Base-by-base conservation (phyloP, 2,888 invertebrate species). In the Acleris laterana region DNA sequence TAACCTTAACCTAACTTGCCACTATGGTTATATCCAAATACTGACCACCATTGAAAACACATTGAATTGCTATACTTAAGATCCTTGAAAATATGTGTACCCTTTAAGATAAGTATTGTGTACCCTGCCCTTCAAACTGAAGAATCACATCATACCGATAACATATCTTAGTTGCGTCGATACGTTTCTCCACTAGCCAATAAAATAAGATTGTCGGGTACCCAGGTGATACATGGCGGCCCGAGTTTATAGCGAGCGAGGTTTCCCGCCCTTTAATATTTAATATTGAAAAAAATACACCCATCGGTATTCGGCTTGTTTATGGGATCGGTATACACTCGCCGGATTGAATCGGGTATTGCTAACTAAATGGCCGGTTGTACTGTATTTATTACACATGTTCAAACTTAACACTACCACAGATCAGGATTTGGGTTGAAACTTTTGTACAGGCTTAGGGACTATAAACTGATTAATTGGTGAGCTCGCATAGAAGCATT, bases 241-340 rank as follows among this genome's bases (percentile, higher is more conserved):
- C 84, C 73, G 85, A 87, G 77, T 90, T 92, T 91, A 92, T 89
- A 83, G 88, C 84, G 80, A 77, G 84, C 79, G 88, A 87, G 90
- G 89, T 88, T 89, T 88, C 81, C 86, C 84, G 84, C 83, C 74
- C 82, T 86, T 91, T 86, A 90, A 90, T 89, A 89, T 87, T 88
- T 89, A 85, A 87, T 88, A 88, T 85, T 84, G 84, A 83, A 86
- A 88, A 88, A 88, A 87, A 81, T 73, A 74, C 71, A 87, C 86
- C 84, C 80, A 85, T 87, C 85, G 84, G 75, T 75, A 76, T 79
- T 78, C 76, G 81, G 81, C 85, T 82, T 83, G 83, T 85, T 87
- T 86, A 86, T 83, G 74, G 77, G 71, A 68, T 72, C 72, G 72
- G 71, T 72, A 76, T 70, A 69, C 64, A 70, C 75, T 71, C 70